Percentiles rank a stretch among this genome's conserved stretches.
phyloP scores from a whole-genome alignment of 2,888 invertebrate species.

The Caenorhabditis afra region DNA sequence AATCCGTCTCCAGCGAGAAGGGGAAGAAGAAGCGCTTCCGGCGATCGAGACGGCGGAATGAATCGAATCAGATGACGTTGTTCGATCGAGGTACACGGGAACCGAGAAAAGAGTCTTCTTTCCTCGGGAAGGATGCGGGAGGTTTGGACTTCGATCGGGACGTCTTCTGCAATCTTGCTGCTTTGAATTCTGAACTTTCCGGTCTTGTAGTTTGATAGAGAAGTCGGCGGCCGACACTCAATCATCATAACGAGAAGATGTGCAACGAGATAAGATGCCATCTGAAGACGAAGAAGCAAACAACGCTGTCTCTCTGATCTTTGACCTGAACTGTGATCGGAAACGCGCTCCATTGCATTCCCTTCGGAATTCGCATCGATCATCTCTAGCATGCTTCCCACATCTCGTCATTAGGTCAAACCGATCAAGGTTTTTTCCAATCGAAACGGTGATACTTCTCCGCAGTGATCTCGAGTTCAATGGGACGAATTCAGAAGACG shows the following conservation, averaged over 20 bases:
- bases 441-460: conserved; percentile 19
- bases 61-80: conserved; percentile 37
- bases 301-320: background rate
- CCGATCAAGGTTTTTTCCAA: conserved; percentile 44
- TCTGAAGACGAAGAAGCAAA: conserved; percentile 5
- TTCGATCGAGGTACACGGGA: conserved; percentile 41
- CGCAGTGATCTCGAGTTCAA: conserved; percentile 34
- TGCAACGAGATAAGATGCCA: conserved; percentile 3
- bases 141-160: conserved; percentile 23
- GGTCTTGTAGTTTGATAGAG: too few species aligned
- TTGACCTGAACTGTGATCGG: conserved; percentile 1
- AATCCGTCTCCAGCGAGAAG: conserved; percentile 2
- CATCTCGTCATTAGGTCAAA: conserved; percentile 41
- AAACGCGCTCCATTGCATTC: background rate
- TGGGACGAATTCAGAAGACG: conserved; percentile 10
- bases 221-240: background rate
- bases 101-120: conserved; percentile 17
- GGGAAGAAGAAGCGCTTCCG: conserved; percentile 21
- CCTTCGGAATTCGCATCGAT: conserved; percentile 13
- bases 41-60: background rate
- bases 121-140: background rate
- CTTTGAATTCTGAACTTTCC: conserved; percentile 44
- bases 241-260: conserved; percentile 22
- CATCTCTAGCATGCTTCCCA: background rate
- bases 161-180: conserved; percentile 19